These are phyloP conservation scores for Eupithecia tripunctaria DNA, from an alignment of 2,888 invertebrate species.

Conservation along the genomic window DNA sequence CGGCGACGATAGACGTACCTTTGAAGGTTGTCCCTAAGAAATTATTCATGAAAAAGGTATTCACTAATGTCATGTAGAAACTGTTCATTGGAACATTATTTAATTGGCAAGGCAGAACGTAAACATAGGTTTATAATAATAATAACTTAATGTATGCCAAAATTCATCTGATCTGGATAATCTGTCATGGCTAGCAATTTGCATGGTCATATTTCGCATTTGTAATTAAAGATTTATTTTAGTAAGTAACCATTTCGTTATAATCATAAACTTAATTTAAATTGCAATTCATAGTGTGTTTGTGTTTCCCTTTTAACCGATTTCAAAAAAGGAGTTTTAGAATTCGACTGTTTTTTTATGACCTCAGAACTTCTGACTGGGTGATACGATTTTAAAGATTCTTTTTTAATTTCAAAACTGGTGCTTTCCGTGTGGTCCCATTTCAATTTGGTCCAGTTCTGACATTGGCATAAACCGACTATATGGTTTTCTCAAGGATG, in stretches of 20 bases:
- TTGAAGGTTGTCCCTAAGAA: not conserved
- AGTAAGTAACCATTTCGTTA: not conserved
- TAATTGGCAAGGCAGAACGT: not conserved
- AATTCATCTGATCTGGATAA: not conserved
- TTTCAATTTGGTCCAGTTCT: too few relatives aligned
- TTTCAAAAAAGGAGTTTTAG: too few relatives aligned
- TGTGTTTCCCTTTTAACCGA: too few relatives aligned
- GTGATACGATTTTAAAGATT: too few relatives aligned
- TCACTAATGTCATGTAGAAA: not conserved
- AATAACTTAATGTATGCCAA: not conserved
- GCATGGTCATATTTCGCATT: not conserved
- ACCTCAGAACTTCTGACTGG: too few relatives aligned
- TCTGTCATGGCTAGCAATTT: not conserved
- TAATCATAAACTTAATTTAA: too few relatives aligned
- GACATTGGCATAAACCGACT: too few relatives aligned
- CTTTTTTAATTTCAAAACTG: too few relatives aligned
- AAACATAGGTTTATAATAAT: not conserved
- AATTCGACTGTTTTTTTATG: too few relatives aligned
- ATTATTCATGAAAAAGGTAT: not conserved
- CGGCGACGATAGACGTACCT: not conserved
- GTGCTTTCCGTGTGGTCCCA: too few relatives aligned
- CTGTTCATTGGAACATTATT: not conserved
- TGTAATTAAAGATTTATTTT: not conserved
- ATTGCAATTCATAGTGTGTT: too few relatives aligned
- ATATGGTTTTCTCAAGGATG: too few relatives aligned